These are phyloP conservation scores for Drosophila rellima DNA, from an alignment of 2,888 invertebrate species.

Conservation along the genomic window DNA sequence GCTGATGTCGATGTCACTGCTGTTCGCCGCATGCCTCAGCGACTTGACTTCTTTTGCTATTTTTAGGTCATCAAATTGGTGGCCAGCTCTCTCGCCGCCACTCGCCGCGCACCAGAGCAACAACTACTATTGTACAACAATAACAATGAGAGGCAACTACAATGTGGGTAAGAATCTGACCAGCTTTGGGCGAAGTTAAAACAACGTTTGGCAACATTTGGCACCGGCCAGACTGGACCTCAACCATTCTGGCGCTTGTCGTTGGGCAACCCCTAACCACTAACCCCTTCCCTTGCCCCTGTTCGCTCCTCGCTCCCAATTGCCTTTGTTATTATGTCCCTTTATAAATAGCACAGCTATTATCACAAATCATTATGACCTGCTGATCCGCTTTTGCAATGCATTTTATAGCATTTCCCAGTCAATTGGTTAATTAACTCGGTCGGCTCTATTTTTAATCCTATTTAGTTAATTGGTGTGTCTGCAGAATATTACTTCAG, in stretches of 20 bases:
- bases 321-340: conserved; percentile 37
- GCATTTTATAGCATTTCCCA: conserved; percentile 42
- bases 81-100: conserved; percentile 49
- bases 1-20: conserved; percentile 6
- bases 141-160: conserved; percentile 8
- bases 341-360: conserved; percentile 71
- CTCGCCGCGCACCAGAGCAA: conserved; percentile 19
- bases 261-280: background rate
- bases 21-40: conserved; percentile 65
- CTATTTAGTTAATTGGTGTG: background rate
- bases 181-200: conserved; percentile 28
- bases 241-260: conserved; percentile 44
- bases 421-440: conserved; percentile 47
- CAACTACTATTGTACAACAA: conserved; percentile 20
- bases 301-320: conserved; percentile 3
- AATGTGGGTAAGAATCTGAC: background rate
- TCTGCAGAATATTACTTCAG: background rate
- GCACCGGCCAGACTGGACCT: conserved; percentile 70
- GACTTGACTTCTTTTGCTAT: conserved; percentile 78
- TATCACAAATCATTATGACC: conserved; percentile 80
- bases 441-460: conserved; percentile 7
- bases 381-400: conserved; percentile 68
- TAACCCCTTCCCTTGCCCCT: conserved; percentile 1
- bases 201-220: conserved; percentile 50
- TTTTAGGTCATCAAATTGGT: conserved; percentile 79